phyloP scores from a whole-genome alignment of 2,888 invertebrate genomes.

The Bugulina stolonifera region DNA sequence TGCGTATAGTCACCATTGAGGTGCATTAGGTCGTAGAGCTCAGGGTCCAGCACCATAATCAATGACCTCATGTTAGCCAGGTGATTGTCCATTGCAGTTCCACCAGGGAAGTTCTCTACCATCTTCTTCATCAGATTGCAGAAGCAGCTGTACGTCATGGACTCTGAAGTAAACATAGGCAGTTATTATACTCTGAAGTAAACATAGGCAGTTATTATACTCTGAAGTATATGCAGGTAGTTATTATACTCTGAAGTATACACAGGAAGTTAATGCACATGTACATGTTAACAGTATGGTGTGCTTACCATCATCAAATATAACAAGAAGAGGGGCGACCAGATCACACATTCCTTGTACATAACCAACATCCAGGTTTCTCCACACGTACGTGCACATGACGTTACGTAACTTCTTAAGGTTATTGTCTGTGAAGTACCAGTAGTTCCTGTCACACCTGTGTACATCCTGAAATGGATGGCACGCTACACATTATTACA shows the following conservation, averaged over 20 bases:
- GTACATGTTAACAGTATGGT: no score
- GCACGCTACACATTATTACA: no score
- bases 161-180: constrained; percentile 65
- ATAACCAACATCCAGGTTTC: constrained; percentile 86
- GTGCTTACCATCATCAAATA: constrained; percentile 70
- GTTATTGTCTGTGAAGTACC: constrained; percentile 81
- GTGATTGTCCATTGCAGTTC: constrained; percentile 87
- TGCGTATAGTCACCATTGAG: constrained; percentile 92
- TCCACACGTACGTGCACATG: constrained; percentile 97
- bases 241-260: no score
- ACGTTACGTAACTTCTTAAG: constrained; percentile 85
- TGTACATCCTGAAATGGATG: constrained; percentile 67
- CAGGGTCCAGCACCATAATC: constrained; percentile 72
- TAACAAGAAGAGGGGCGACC: constrained; percentile 82
- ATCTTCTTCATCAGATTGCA: constrained; percentile 83
- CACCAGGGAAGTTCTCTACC: constrained; percentile 81
- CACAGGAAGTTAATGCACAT: no score
- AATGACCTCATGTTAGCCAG: constrained; percentile 83
- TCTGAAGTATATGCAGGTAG: no score
- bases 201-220: no score
- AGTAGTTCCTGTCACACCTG: constrained; percentile 87
- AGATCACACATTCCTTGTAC: constrained; percentile 98
- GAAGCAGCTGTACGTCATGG: constrained; percentile 83
- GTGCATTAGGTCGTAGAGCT: constrained; percentile 89
- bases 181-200: no score